phyloP scores from a whole-genome alignment of 2,888 invertebrate genomes.

The Alloplasta piceator region DNA sequence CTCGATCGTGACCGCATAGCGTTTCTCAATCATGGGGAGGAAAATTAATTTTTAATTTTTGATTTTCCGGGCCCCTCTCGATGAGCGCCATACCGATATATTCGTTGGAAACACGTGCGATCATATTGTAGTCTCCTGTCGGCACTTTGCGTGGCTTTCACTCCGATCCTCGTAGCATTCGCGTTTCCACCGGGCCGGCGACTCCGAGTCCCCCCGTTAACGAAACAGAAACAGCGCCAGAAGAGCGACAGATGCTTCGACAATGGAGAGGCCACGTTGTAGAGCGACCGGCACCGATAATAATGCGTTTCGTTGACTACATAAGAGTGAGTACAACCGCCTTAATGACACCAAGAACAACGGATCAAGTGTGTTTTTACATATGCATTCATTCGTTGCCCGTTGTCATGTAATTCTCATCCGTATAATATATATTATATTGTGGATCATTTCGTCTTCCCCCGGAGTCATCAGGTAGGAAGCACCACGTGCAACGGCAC shows the following conservation, averaged over 20 bases:
- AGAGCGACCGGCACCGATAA: constrained; percentile 58
- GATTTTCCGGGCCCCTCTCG: constrained; percentile 70
- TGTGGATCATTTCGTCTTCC: constrained; percentile 14
- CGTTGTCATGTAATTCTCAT: too few species aligned
- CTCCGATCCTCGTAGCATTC: constrained; percentile 28
- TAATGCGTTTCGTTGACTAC: constrained; percentile 44
- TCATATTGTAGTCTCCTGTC: constrained; percentile 53
- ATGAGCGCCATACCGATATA: background rate
- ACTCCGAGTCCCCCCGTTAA: constrained; percentile 23
- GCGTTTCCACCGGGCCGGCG: constrained; percentile 36
- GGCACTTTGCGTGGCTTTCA: constrained; percentile 66
- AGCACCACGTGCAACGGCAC: constrained; percentile 59
- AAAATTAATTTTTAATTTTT: constrained; percentile 75
- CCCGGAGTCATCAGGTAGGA: constrained; percentile 27
- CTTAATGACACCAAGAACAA: constrained; percentile 67
- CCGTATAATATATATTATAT: constrained; percentile 6
- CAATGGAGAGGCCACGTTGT: constrained; percentile 69
- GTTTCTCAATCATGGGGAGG: constrained; percentile 37
- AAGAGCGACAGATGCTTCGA: constrained; percentile 75
- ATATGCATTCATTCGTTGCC: background rate
- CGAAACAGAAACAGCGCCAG: constrained; percentile 49
- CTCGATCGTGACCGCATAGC: background rate
- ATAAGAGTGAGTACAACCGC: constrained; percentile 50
- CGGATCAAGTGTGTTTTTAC: constrained; percentile 36
- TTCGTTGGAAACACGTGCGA: background rate